A percentile compares a stretch with the other conserved stretches of the same genome.
Conservation (phyloP, 2,797 vertebrate species). For the Myotis findleyi region DNA sequence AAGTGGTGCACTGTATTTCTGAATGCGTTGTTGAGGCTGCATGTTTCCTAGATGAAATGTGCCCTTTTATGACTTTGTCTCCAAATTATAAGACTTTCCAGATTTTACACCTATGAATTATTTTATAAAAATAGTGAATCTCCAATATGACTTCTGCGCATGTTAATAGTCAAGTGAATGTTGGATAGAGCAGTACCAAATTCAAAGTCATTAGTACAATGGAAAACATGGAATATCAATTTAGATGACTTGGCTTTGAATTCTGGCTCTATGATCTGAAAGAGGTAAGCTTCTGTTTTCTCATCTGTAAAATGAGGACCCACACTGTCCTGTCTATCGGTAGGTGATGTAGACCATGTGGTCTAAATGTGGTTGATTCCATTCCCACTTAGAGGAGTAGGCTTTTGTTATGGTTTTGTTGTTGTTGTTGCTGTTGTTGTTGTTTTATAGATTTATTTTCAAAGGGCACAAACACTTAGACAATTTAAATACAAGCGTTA, state of each 20-base stretch:
- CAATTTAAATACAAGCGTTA: conserved; percentile 88
- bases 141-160: background rate
- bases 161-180: conserved; percentile 22
- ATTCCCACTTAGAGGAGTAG: background rate
- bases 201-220: background rate
- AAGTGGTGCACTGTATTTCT: background rate
- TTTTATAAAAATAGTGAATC: conserved; percentile 33
- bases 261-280: background rate
- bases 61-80: background rate
- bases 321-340: background rate
- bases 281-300: background rate
- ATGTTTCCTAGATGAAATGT: background rate
- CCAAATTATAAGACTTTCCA: background rate
- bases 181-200: background rate
- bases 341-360: background rate
- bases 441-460: conserved; percentile 86
- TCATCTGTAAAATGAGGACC: background rate
- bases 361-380: background rate
- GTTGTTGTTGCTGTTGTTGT: no score
- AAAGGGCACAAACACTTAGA: conserved; percentile 84
- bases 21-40: background rate
- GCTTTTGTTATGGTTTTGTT: no score
- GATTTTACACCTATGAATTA: background rate
- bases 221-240: background rate
- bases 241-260: background rate